Evolutionary conservation across 2,113 vertebrate genomes (phyloP).

Genomic region (Anoplopoma fimbria): DNA sequence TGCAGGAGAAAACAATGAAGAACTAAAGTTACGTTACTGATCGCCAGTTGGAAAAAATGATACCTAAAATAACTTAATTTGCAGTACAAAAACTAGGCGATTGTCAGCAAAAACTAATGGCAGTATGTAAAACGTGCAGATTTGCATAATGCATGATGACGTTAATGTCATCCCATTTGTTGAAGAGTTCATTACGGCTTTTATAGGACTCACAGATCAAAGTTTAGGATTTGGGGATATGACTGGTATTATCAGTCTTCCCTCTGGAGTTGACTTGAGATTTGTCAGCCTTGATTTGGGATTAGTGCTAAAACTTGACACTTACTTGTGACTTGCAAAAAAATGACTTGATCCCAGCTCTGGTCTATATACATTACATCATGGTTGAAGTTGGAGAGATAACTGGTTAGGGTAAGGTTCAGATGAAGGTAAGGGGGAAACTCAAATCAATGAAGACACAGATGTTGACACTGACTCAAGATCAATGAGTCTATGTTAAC

Average conservation of each 20-base stretch:
- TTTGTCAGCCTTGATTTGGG: no score
- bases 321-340: neutral
- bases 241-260: no score
- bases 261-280: no score
- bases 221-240: no score
- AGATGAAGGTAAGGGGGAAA: neutral
- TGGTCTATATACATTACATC: no score
- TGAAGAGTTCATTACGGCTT: neutral
- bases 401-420: neutral
- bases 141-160: no score
- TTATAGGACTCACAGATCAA: neutral
- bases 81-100: neutral
- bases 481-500: neutral
- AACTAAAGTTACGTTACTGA: neutral
- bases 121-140: neutral
- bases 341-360: neutral
- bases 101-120: neutral
- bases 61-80: neutral
- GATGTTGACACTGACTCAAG: neutral
- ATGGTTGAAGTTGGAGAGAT: neutral
- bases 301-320: neutral
- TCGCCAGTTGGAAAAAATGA: neutral
- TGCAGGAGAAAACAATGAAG: neutral
- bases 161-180: no score
- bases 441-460: neutral